These are phyloP conservation scores for Magallana gigas DNA, from an alignment of 1,140 invertebrate species.

Conservation along the genomic window DNA sequence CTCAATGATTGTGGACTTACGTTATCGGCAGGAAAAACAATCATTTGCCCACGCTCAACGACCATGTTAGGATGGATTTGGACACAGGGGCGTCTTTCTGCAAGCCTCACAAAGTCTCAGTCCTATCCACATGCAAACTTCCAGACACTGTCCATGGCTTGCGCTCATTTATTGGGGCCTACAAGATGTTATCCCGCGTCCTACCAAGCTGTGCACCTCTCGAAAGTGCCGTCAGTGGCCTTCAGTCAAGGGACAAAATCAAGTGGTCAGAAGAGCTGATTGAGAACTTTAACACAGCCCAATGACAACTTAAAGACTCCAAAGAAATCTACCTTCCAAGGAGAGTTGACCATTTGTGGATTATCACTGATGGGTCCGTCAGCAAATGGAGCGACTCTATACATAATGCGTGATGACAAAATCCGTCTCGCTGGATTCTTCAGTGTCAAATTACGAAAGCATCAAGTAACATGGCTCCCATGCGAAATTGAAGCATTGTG, in stretches of 20 bases:
- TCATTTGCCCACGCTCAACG: background rate
- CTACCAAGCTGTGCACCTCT: slow-evolving; percentile 27
- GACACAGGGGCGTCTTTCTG: slow-evolving; percentile 48
- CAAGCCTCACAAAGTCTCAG: slow-evolving; percentile 57
- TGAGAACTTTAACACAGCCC: slow-evolving; percentile 1
- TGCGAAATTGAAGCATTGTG: slow-evolving; percentile 52
- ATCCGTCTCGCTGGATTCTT: slow-evolving; percentile 44
- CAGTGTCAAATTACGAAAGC: slow-evolving; percentile 48
- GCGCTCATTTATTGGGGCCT: slow-evolving; percentile 60
- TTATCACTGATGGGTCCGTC: slow-evolving; percentile 57
- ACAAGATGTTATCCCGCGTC: slow-evolving; percentile 54
- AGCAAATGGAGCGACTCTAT: slow-evolving; percentile 43
- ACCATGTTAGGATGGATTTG: slow-evolving; percentile 48
- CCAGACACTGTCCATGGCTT: slow-evolving; percentile 54
- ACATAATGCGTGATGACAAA: slow-evolving; percentile 32
- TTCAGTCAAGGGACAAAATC: slow-evolving; percentile 37
- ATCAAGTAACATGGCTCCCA: slow-evolving; percentile 48
- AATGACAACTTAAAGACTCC: slow-evolving; percentile 3
- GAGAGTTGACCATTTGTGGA: slow-evolving; percentile 49
- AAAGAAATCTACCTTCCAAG: background rate
- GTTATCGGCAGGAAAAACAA: background rate
- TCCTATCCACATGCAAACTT: slow-evolving; percentile 29
- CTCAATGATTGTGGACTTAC: background rate
- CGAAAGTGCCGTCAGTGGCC: slow-evolving; percentile 34
- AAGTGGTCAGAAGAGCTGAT: slow-evolving; percentile 44